Conservation (phyloP, 1,140 invertebrate species). For the Bombus sibiricus region DNA sequence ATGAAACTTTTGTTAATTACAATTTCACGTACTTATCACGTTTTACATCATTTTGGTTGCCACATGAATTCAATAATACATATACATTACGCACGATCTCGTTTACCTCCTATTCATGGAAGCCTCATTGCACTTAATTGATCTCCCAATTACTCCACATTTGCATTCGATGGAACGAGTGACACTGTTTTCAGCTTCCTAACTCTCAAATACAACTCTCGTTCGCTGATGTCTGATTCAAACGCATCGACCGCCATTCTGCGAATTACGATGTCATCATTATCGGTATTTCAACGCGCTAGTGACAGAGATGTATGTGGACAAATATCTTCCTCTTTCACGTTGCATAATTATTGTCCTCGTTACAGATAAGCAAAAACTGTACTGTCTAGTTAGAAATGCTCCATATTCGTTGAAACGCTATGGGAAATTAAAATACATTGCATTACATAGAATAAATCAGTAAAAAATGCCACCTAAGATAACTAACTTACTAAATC, state of each 20-base stretch:
- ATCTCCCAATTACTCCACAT: constrained; percentile 26
- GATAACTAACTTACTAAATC: too few relatives aligned
- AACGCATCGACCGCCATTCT: background rate
- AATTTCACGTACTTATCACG: constrained; percentile 2
- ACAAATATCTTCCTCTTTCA: background rate
- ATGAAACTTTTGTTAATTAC: background rate
- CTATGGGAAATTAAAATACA: too few relatives aligned
- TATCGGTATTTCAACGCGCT: constrained; percentile 28
- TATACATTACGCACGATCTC: constrained; percentile 10
- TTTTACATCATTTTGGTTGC: background rate
- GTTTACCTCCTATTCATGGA: constrained; percentile 16
- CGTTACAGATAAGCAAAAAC: background rate
- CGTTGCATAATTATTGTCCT: background rate
- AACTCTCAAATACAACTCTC: background rate
- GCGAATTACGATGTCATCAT: constrained; percentile 32
- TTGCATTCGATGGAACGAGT: constrained; percentile 5
- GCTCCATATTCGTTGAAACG: background rate
- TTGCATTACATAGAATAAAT: too few relatives aligned
- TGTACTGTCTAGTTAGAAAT: background rate
- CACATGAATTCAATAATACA: background rate
- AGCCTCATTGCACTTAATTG: constrained; percentile 31
- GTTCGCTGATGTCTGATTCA: constrained; percentile 6
- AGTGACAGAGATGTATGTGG: constrained; percentile 4
- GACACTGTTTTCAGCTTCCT: constrained; percentile 24
- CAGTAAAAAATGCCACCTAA: too few relatives aligned